Base-by-base conservation (phyloP, 2,888 invertebrate genomes). In the Tinea semifulvella region DNA sequence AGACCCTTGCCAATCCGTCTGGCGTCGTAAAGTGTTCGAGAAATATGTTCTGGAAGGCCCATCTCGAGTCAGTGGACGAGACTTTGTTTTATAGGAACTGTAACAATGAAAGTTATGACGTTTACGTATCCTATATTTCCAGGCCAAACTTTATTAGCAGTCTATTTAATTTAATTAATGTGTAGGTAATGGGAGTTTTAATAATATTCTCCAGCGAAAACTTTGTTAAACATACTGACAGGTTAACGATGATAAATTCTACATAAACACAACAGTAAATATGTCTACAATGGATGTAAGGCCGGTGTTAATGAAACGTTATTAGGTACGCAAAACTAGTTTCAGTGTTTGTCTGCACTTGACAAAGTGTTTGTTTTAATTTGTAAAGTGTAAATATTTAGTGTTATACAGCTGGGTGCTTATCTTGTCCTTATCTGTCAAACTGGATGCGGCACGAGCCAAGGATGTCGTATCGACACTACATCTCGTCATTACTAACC, bases 371-470 rank as follows among this genome's bases (percentile, higher is more conserved):
- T 69, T 74, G 68, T 71, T 74, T 69, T 74, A 71, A 73, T 75
- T 67, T 70, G 63, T 60, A 57, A n/a, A 44, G 52, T 53, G 70
- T 67, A 73, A 80, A 80, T 79, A 76, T 79, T 79, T 70, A 66
- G 60, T 52, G 44, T 54, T 52, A 56, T 61, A 61, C 70, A 67
- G 66, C 66, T 72, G 69, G 66, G 66, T 62, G 65, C 4, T 75
- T 75, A 77, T 76, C 77, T 70, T 52, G 60, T 60, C 60, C 77
- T 80, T 79, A 79, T 79, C 79, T 79, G 76, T 79, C 79, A 80
- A 46, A 77, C 77, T 79, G 79, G 76, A 77, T 77, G 75, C 68
- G 65, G 68, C 72, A 69, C 74, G 71, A 65, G 68, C 36, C 36
- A 36, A 7, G 36, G 36, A 7, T 18, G 10, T 14, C 7, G 31